Percentiles rank a stretch among this genome's conserved stretches.
These are phyloP conservation scores for Trichogramma pretiosum DNA, from an alignment of 1,140 invertebrate species.

Conservation along the genomic window DNA sequence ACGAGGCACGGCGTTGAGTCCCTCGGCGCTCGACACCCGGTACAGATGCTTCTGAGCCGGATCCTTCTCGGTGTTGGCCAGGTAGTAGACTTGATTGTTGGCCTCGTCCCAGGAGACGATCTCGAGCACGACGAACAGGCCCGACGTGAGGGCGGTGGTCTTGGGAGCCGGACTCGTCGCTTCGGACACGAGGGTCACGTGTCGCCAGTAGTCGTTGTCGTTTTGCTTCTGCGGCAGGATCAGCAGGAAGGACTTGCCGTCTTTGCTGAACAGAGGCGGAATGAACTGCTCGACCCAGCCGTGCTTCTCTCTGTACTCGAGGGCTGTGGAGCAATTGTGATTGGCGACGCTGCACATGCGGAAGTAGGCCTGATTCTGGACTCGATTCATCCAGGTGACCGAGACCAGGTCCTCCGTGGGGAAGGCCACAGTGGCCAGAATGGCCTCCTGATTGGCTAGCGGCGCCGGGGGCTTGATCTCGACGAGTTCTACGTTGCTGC, in stretches of 20 bases:
- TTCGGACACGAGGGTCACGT: conserved; percentile 53
- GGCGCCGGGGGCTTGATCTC: conserved; percentile 38
- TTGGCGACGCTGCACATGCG: conserved; percentile 46
- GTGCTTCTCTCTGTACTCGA: conserved; percentile 39
- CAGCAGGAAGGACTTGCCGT: conserved; percentile 48
- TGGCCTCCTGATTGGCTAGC: conserved; percentile 49
- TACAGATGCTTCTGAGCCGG: conserved; percentile 57
- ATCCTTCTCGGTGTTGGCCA: conserved; percentile 53
- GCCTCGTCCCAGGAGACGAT: conserved; percentile 70
- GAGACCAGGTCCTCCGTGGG: conserved; percentile 58
- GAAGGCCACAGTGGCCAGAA: conserved; percentile 70
- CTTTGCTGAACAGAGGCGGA: conserved; percentile 50
- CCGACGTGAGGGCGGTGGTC: conserved; percentile 57
- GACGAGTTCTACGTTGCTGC: conserved; percentile 44
- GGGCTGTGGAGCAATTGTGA: conserved; percentile 40
- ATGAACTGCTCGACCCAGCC: conserved; percentile 65
- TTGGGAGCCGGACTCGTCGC: conserved; percentile 25
- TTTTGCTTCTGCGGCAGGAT: conserved; percentile 56
- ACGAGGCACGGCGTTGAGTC: conserved; percentile 33
- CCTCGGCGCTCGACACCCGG: conserved; percentile 36
- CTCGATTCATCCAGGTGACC: conserved; percentile 76
- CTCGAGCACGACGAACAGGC: conserved; percentile 66
- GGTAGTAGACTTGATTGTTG: conserved; percentile 59
- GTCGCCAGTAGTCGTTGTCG: conserved; percentile 54
- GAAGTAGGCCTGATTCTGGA: conserved; percentile 64